phyloP scores from a whole-genome alignment of 2,113 vertebrate genomes.

The Cichladusa arquata region DNA sequence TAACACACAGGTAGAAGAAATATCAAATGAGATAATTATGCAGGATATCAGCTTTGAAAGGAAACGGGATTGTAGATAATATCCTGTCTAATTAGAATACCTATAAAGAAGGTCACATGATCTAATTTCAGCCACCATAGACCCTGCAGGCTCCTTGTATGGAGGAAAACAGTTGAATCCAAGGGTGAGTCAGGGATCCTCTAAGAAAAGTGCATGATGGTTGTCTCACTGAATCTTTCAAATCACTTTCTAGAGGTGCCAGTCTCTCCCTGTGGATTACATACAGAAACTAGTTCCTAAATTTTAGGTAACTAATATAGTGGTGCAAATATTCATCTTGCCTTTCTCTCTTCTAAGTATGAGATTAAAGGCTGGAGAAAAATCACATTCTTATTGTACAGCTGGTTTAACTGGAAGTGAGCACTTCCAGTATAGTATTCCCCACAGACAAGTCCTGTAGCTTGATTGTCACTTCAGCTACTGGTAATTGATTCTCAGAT shows the following conservation, averaged over 20 bases:
- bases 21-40: constrained; percentile 57
- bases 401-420: background rate
- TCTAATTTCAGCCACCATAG: background rate
- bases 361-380: background rate
- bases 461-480: background rate
- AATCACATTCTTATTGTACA: background rate
- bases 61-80: constrained; percentile 44
- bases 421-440: background rate
- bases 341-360: background rate
- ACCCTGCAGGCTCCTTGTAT: background rate
- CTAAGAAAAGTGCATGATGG: background rate
- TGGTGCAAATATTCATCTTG: background rate
- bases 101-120: background rate
- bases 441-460: background rate
- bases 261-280: background rate
- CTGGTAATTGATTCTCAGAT: background rate
- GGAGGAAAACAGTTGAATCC: background rate
- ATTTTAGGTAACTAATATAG: background rate
- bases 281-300: background rate
- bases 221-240: background rate
- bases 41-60: constrained; percentile 23
- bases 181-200: background rate
- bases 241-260: background rate
- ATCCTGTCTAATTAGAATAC: constrained; percentile 57
- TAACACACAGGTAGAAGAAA: constrained; percentile 41